Base-by-base conservation (phyloP, 2,888 invertebrate genomes). In the Trissolcus japonicus region DNA sequence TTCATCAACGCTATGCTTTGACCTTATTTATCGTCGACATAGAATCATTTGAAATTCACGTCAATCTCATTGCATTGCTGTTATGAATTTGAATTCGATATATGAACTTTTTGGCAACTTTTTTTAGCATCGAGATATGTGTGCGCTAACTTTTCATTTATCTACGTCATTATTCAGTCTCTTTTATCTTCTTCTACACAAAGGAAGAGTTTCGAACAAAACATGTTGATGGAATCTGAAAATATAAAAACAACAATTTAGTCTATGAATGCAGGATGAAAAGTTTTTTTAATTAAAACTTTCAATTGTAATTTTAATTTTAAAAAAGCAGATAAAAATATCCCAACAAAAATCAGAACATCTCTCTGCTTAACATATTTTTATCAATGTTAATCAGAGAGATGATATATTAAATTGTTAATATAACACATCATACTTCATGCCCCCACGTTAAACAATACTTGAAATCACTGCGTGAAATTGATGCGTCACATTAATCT, bases 171-270 rank as follows among this genome's bases (percentile, higher is more conserved):
- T 35, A 35, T 35, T 35, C 17, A 61, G 35, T 85, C 84, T 17
- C 71, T 83, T 77, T 86, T 88, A 76, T 92, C 92, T 88, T 95
- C 95, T 65, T 94, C 93, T 82, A 95, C 92, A 86, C 95, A 95
- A 83, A 95, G 90, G 88, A 96, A 96, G 84, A 95, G 90, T 90
- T 95, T 95, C 1, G 95, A 94, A 86, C 95, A 95, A 74, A 91
- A 87, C 78, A 92, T 86, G 83, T 95, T 95, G 82, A 96, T 93
- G 54, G 91, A 89, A 84, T 94, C 91, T 91, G 86, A 14, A 89
- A 89, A 35, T 54, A 6, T 11, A 62, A 1, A 16, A 29, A 29
- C 25, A 55, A 14, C n/a, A 40, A 6, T 13, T 51, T 51, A 16
- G 9, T 35, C 9, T 6, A 7, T 35, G 35, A 9, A 9, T 35